These are phyloP conservation scores for Drosophila recens DNA, from an alignment of 2,888 invertebrate genomes.

Conservation along the genomic window DNA sequence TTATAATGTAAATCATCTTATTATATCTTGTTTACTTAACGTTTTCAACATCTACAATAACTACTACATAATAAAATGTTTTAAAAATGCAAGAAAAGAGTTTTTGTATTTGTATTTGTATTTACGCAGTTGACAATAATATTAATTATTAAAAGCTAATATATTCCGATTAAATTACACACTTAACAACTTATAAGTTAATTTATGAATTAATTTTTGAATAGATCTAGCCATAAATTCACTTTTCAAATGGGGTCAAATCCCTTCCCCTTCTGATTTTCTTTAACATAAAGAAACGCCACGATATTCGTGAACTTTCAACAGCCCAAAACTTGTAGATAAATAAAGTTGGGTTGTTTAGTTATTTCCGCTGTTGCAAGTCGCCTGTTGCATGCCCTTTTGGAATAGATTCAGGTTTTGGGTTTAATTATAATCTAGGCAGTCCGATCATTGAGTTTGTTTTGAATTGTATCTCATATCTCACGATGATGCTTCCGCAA, in stretches of 20 bases:
- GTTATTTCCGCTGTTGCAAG: conserved; percentile 72
- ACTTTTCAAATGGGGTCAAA: conserved; percentile 31
- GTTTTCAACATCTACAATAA: no score
- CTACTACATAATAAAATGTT: no score
- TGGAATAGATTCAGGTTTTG: conserved; percentile 60
- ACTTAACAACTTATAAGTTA: neutral
- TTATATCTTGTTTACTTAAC: no score
- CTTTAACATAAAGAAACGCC: conserved; percentile 4
- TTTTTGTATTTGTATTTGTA: no score
- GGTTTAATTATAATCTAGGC: conserved; percentile 48
- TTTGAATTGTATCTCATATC: conserved; percentile 34
- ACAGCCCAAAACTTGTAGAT: conserved; percentile 29
- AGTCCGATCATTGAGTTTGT: conserved; percentile 8
- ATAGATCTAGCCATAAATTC: neutral
- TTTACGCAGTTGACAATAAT: no score
- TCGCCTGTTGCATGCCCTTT: conserved; percentile 42
- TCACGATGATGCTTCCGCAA: conserved; percentile 53
- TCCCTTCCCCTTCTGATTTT: conserved; percentile 4
- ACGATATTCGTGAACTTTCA: conserved; percentile 28
- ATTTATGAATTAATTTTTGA: neutral
- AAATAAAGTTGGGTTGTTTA: conserved; percentile 35
- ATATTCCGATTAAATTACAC: conserved; percentile 1
- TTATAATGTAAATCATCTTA: no score
- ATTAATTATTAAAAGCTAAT: neutral
- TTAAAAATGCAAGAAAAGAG: no score